Conservation (phyloP, 2,113 vertebrate genomes). For the Mastomys coucha region DNA sequence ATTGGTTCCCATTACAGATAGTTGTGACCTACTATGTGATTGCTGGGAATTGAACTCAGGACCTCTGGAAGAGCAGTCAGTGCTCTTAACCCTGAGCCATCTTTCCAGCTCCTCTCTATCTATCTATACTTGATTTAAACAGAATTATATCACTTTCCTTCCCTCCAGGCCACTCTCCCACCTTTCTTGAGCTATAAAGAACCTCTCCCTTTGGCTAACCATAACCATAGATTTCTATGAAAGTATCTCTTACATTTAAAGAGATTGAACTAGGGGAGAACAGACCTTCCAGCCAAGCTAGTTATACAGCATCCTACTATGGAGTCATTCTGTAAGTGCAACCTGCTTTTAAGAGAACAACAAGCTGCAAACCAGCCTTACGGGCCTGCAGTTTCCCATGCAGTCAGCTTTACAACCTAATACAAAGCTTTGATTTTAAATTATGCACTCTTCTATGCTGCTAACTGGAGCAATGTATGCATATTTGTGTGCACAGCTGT, state of each 20-base stretch:
- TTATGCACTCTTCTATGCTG: neutral
- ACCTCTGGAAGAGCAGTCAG: too few relatives aligned
- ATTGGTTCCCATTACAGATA: too few relatives aligned
- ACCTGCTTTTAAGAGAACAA: neutral
- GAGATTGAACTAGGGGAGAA: neutral
- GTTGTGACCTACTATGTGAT: too few relatives aligned
- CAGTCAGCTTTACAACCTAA: neutral
- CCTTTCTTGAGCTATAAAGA: neutral
- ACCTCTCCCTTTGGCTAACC: neutral
- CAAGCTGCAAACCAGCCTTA: neutral
- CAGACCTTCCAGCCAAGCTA: neutral
- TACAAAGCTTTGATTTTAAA: neutral
- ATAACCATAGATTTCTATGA: neutral
- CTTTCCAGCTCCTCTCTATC: too few relatives aligned
- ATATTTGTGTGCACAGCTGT: neutral
- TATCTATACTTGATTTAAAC: neutral
- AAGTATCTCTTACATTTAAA: neutral
- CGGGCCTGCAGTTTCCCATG: neutral
- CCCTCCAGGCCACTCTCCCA: neutral
- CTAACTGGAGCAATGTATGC: neutral
- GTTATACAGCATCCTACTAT: neutral
- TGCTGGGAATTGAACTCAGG: too few relatives aligned
- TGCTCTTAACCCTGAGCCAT: too few relatives aligned
- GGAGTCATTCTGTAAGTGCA: neutral
- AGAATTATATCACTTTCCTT: neutral